Percentiles rank a stretch among this genome's conserved stretches.
Evolutionary conservation across 2,113 vertebrate species (phyloP).

Genomic region (Monarcha castaneiventris): DNA sequence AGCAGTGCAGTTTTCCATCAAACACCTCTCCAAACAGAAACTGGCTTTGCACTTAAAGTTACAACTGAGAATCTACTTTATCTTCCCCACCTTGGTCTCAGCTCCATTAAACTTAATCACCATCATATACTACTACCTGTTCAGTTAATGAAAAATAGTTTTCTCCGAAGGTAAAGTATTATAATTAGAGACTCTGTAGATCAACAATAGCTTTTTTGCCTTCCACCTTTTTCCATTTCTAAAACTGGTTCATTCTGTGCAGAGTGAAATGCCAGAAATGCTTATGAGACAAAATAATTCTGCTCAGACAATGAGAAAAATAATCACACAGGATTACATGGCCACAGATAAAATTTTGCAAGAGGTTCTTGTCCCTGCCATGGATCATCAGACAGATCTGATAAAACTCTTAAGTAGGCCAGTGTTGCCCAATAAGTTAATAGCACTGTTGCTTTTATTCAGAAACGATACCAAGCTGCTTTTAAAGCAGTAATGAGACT

Average conservation of each 20-base stretch:
- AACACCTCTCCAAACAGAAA: slow-evolving; percentile 27
- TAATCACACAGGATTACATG: neutral
- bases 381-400: slow-evolving; percentile 29
- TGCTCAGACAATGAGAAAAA: slow-evolving; percentile 27
- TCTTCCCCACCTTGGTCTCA: slow-evolving; percentile 39
- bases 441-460: neutral
- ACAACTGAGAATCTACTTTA: too few relatives aligned
- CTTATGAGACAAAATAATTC: slow-evolving; percentile 18
- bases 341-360: slow-evolving; percentile 33
- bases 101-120: slow-evolving; percentile 66
- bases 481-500: neutral
- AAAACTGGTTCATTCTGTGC: slow-evolving; percentile 12
- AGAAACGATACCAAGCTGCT: neutral
- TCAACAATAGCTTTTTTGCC: slow-evolving; percentile 40
- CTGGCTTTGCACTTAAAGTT: slow-evolving; percentile 32
- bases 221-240: neutral
- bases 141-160: slow-evolving; percentile 68
- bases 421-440: neutral
- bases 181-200: slow-evolving; percentile 27
- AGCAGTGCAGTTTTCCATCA: slow-evolving; percentile 40
- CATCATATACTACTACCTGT: slow-evolving; percentile 35
- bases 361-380: neutral
- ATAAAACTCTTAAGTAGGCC: neutral
- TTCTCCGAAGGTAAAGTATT: slow-evolving; percentile 44
- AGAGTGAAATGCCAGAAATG: neutral